Evolutionary conservation across 1,140 invertebrate species (phyloP), one percentile per base, ranked within the genome.

Genomic region (Bicyclus anynana): DNA sequence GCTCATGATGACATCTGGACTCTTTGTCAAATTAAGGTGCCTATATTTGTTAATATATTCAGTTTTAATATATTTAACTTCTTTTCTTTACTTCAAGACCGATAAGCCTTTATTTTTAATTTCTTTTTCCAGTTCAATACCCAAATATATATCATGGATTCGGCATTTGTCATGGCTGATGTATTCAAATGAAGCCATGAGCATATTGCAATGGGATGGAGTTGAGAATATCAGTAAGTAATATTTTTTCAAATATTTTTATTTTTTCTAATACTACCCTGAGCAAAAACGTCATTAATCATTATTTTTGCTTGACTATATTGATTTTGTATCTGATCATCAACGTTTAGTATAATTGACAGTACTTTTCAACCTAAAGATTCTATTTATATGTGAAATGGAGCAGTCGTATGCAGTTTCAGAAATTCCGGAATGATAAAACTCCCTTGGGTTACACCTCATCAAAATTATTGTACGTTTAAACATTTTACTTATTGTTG

Each of bases 91-190:
- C n/a, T n/a, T n/a, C n/a, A n/a, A n/a, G n/a, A n/a, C n/a, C n/a
- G n/a, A n/a, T n/a, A n/a, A n/a, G n/a, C n/a, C n/a, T n/a, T n/a
- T n/a, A n/a, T n/a, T n/a, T n/a, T n/a, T n/a, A n/a, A n/a, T n/a
- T n/a, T n/a, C n/a, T 33, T 33, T 33, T 91, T 90, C 21, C 76
- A 95, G 95, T 61, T 92, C 95, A 2, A 86, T 97, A 54, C 96
- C 97, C 0, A 77, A 88, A 57, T 94, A 95, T 60, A 89, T 98
- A 23, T 90, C 91, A 17, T 98, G 97, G 95, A 90, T 97, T 1
- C 94, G 95, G 72, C 96, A 97, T 77, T 72, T 98, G 9, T 98
- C 97, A 0, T 99, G 97, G 96, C 91, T 99, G 71, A 93, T 96
- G 84, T 97, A 98, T 81, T 94, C 95, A 1, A 97, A 95, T 71